Base-by-base conservation (phyloP, 2,888 invertebrate species). In the Lasioglossum lativentre region DNA sequence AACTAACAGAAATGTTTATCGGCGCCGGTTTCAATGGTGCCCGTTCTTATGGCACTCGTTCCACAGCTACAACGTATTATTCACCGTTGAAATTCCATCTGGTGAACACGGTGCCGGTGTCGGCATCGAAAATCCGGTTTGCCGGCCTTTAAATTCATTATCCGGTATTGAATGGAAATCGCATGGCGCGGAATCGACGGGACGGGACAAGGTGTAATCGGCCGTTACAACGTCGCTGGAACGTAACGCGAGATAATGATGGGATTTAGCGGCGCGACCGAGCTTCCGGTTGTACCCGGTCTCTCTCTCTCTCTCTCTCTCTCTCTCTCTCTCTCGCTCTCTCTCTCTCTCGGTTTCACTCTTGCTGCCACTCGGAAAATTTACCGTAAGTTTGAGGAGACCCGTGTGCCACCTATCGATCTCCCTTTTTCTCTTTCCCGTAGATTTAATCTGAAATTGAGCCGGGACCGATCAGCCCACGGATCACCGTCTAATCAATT, bases 201-300 rank as follows among this genome's bases (percentile, higher is more conserved):
- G 66, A 66, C 66, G 4, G n/a, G 27, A 52, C 70, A 52, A 52
- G 68, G 70, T 77, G 77, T 70, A 77, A 77, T 77, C 77, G 77
- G 68, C 68, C 68, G 77, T 77, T 77, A 77, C 45, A 66, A 70
- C 19, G 47, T 34, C 77, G 77, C 77, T 52, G 77, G 70, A 34
- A 77, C 77, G 77, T 77, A 70, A 77, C 77, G 68, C 47, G 47
- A 52, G 68, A 70, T 77, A 77, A 77, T 77, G 77, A 52, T 38
- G 68, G 77, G 63, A 70, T 77, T 75, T 76, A 34, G 56, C 34
- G 70, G 47, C 34, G 23, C 16, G 45, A 68, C 66, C 34, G 34
- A 30, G 34, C 47, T 52, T 52, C 38, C 77, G 75, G 23, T 23
- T 42, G 27, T 40, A 38, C 12, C 10, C 45, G 4, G 45, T 23